Conservation (phyloP, 2,888 invertebrate species). For the Proisotoma minuta region DNA sequence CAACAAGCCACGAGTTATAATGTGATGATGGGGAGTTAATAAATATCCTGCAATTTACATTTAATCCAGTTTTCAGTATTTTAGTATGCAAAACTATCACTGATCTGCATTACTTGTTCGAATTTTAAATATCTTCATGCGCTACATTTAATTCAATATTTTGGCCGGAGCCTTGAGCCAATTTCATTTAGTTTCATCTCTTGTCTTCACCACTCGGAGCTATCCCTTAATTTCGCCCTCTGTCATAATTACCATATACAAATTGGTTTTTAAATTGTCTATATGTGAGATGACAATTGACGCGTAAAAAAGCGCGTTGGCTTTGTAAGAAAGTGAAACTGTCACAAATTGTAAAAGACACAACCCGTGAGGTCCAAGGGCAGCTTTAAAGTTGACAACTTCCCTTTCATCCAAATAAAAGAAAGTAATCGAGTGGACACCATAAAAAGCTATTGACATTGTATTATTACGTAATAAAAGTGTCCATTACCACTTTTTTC, state of each 20-base stretch:
- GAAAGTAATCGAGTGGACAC: not conserved
- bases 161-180: not conserved
- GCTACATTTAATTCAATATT: not conserved
- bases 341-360: not conserved
- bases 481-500: constrained; percentile 7
- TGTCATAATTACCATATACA: constrained; percentile 2
- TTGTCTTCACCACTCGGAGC: too few relatives aligned
- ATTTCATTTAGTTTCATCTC: not conserved
- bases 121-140: constrained; percentile 8
- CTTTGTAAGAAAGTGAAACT: not conserved
- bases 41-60: too few relatives aligned
- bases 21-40: too few relatives aligned
- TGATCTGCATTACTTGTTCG: constrained; percentile 14
- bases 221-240: too few relatives aligned
- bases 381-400: not conserved
- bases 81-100: too few relatives aligned
- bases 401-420: not conserved
- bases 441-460: not conserved
- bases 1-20: too few relatives aligned
- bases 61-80: too few relatives aligned
- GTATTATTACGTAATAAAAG: constrained; percentile 4
- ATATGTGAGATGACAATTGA: too few relatives aligned
- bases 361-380: too few relatives aligned
- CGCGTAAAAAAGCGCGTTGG: too few relatives aligned
- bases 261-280: not conserved